phyloP scores from a whole-genome alignment of 1,140 invertebrate genomes.

The Drosophila mauritiana region DNA sequence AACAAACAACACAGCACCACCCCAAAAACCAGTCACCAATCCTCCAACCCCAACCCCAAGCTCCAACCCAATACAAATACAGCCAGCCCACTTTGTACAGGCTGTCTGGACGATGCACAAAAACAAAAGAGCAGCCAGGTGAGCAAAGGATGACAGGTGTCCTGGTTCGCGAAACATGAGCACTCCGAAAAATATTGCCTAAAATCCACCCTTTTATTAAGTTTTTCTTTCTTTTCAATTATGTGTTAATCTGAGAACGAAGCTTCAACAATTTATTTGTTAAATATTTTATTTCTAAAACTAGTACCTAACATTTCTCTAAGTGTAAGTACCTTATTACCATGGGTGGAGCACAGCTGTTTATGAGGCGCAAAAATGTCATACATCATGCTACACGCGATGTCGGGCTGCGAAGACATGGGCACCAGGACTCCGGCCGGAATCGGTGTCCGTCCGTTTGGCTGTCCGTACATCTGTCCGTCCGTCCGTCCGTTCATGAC shows the following conservation, averaged over 20 bases:
- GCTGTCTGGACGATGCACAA: constrained; percentile 45
- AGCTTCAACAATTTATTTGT: neutral
- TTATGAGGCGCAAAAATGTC: constrained; percentile 82
- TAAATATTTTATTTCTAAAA: neutral
- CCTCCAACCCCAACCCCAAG: neutral
- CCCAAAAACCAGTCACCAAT: neutral
- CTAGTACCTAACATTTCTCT: too few species aligned
- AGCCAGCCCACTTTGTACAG: constrained; percentile 2
- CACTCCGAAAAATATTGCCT: constrained; percentile 1
- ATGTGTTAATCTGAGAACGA: neutral
- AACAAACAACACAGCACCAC: constrained; percentile 54
- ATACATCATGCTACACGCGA: constrained; percentile 75
- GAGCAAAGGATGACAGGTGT: constrained; percentile 6
- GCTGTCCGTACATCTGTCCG: constrained; percentile 3
- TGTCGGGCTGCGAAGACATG: constrained; percentile 5
- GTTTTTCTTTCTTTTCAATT: too few species aligned
- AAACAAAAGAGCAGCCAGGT: constrained; percentile 47
- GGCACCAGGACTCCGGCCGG: constrained; percentile 6
- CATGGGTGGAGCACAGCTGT: constrained; percentile 44
- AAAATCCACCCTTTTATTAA: too few species aligned
- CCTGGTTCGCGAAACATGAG: neutral
- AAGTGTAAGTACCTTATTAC: constrained; percentile 55
- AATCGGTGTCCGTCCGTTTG: constrained; percentile 5
- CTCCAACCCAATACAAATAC: constrained; percentile 9
- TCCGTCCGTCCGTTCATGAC: neutral